Conservation (phyloP, 2,797 vertebrate genomes). For the Scolopax bukidnonensis region DNA sequence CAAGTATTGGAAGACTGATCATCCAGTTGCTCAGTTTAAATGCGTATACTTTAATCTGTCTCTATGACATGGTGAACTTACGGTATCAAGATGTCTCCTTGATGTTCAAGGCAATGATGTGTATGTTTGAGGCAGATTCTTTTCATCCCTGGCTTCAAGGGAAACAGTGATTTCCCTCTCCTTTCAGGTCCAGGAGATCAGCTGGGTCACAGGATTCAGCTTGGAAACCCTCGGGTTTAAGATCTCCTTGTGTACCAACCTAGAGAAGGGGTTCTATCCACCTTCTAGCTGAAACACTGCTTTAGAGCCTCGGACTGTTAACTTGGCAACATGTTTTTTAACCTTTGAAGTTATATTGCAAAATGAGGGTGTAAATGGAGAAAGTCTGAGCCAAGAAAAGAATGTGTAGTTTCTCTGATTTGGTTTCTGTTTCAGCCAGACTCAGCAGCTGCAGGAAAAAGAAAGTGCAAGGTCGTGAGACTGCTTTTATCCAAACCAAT, state of each 20-base stretch:
- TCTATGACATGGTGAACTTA: not conserved
- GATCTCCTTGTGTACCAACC: not conserved
- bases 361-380: not conserved
- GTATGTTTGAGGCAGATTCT: not conserved
- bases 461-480: not conserved
- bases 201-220: not conserved
- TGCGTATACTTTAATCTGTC: fast-evolving
- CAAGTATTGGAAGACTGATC: not conserved
- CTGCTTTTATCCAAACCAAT: not conserved
- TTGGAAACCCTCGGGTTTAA: not conserved
- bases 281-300: not conserved
- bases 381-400: not conserved
- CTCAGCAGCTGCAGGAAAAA: not conserved
- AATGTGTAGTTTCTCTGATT: not conserved
- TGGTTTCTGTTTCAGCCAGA: not conserved
- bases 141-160: not conserved
- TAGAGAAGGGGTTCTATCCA: not conserved
- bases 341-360: not conserved
- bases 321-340: not conserved
- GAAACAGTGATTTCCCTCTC: not conserved
- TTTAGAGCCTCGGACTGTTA: not conserved
- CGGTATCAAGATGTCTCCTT: not conserved
- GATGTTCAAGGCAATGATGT: not conserved
- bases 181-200: not conserved
- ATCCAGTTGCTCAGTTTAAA: not conserved